These are phyloP conservation scores for Atethmia centrago DNA, from an alignment of 2,888 invertebrate genomes.

Conservation along the genomic window DNA sequence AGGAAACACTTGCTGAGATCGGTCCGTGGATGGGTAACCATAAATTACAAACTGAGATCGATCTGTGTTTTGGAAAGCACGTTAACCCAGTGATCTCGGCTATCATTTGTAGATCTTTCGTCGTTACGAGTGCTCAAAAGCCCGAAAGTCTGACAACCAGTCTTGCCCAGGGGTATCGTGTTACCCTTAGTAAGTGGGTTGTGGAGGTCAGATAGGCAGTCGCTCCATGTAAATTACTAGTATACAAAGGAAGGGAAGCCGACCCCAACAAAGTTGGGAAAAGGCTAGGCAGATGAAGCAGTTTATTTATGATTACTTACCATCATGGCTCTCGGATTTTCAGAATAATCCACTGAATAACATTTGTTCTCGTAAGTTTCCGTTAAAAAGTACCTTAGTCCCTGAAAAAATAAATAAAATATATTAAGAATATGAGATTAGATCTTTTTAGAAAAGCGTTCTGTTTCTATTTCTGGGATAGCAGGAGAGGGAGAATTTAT, in stretches of 20 bases:
- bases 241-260: no score
- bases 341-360: conserved; percentile 80
- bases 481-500: background rate
- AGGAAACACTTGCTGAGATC: background rate
- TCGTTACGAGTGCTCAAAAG: background rate
- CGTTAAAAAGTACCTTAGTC: conserved; percentile 56
- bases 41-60: no score
- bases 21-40: background rate
- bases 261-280: background rate
- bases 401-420: conserved; percentile 64
- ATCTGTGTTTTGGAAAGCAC: no score
- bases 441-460: background rate
- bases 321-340: conserved; percentile 55
- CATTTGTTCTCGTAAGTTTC: conserved; percentile 92
- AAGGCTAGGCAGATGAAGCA: background rate
- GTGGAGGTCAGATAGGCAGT: background rate
- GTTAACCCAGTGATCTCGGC: no score
- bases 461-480: background rate
- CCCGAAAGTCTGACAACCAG: background rate
- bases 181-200: background rate
- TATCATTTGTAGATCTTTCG: background rate
- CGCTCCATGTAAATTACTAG: background rate
- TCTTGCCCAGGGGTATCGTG: background rate
- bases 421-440: background rate
- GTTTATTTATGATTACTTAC: conserved; percentile 57